Conservation (phyloP, 2,797 vertebrate species). For the Liasis olivaceus region DNA sequence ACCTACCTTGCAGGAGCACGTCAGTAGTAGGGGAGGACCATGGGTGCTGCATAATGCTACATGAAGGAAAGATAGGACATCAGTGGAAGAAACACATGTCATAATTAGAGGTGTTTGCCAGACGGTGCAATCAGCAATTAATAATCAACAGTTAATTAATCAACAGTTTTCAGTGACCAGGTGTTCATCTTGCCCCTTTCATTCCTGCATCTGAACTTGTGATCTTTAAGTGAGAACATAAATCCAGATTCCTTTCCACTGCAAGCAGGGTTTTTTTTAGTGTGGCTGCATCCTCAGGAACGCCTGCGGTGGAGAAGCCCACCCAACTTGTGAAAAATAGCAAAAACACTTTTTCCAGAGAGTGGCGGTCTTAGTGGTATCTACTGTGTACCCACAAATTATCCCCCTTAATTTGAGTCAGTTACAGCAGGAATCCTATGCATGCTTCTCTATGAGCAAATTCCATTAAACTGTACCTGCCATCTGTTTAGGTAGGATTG, state of each 20-base stretch:
- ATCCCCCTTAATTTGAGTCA: neutral
- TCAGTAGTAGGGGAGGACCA: neutral
- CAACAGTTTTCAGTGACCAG: neutral
- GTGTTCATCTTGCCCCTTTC: neutral
- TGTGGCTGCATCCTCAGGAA: neutral
- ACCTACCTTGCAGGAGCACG: neutral
- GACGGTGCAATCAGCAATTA: neutral
- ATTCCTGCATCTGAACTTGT: neutral
- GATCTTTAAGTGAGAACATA: neutral
- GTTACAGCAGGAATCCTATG: neutral
- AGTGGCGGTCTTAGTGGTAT: neutral
- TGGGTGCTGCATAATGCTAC: neutral
- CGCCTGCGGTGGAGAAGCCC: neutral
- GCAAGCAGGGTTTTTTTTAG: neutral
- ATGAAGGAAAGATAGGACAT: neutral
- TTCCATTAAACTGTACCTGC: neutral
- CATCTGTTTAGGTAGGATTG: neutral
- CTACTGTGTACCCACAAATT: neutral
- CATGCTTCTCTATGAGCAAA: neutral
- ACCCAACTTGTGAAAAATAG: neutral
- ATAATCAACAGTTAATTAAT: neutral
- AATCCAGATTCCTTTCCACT: neutral
- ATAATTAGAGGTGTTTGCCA: neutral
- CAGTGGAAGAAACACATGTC: neutral
- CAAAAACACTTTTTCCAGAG: neutral